Conservation (phyloP, 2,797 vertebrate genomes). For the Hemitrygon akajei region DNA sequence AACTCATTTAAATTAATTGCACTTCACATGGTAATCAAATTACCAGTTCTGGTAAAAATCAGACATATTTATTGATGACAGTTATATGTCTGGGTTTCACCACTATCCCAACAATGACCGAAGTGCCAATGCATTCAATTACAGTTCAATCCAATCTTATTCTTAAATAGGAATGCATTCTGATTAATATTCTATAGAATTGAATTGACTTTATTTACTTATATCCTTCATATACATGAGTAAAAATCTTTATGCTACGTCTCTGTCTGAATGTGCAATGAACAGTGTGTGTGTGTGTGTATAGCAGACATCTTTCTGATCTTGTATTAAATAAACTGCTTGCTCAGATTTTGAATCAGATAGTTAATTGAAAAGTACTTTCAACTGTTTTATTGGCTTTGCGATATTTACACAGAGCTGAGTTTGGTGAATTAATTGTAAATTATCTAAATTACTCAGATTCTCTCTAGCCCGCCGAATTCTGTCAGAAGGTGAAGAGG, state of each 20-base stretch:
- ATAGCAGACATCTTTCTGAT: background rate
- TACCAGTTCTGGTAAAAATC: background rate
- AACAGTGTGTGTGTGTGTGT: no score
- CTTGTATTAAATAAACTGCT: background rate
- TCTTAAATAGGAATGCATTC: slow-evolving; percentile 4
- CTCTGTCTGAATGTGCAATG: no score
- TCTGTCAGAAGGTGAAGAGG: background rate
- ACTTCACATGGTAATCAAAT: background rate
- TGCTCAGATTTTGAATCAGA: background rate
- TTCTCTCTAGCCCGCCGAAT: background rate
- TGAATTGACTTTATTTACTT: no score
- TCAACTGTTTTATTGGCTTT: background rate
- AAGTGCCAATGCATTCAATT: background rate
- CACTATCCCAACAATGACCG: background rate
- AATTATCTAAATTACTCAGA: background rate
- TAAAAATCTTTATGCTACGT: no score
- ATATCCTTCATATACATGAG: no score
- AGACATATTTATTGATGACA: background rate
- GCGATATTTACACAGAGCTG: background rate
- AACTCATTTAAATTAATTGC: slow-evolving; percentile 12
- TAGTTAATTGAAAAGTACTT: background rate
- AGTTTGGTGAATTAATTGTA: slow-evolving; percentile 23
- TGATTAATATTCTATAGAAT: background rate
- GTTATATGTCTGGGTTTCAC: background rate
- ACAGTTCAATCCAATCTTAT: background rate